Evolutionary conservation across 2,797 vertebrate genomes (phyloP).

Genomic region (Borostomias antarcticus): DNA sequence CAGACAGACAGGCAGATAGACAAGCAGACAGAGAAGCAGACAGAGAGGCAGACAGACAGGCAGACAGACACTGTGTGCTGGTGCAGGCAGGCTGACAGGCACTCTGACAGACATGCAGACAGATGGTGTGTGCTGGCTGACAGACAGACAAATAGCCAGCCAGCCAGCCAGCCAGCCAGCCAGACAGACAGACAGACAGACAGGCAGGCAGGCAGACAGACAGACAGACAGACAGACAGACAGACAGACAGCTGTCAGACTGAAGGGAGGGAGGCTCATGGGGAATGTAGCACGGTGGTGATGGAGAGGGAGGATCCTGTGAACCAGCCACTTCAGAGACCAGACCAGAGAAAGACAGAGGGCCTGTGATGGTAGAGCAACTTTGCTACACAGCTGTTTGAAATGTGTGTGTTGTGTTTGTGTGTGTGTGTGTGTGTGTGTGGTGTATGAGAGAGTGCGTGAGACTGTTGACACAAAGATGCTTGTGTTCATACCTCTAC

Average conservation of each 20-base stretch:
- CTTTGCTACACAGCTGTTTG: slow-evolving; percentile 2
- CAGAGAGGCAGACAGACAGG: neutral
- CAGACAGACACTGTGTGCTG: neutral
- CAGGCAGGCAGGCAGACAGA: too few species aligned
- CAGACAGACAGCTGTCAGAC: neutral
- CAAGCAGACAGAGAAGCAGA: too few species aligned
- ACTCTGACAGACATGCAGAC: neutral
- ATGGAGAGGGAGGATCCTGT: slow-evolving; percentile 3
- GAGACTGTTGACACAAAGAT: neutral
- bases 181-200: too few species aligned
- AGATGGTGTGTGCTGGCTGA: too few species aligned
- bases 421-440: neutral
- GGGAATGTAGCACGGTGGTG: slow-evolving; percentile 10
- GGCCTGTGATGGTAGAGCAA: neutral
- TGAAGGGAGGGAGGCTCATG: too few species aligned
- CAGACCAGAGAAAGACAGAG: neutral
- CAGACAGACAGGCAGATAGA: too few species aligned
- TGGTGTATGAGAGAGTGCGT: neutral
- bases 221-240: neutral
- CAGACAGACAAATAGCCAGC: too few species aligned
- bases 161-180: too few species aligned
- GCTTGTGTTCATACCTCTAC: neutral
- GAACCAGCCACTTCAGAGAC: neutral
- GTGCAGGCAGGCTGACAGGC: too few species aligned
- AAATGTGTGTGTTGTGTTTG: neutral